phyloP scores from a whole-genome alignment of 2,888 invertebrate genomes.

The Plagiodera versicolora region DNA sequence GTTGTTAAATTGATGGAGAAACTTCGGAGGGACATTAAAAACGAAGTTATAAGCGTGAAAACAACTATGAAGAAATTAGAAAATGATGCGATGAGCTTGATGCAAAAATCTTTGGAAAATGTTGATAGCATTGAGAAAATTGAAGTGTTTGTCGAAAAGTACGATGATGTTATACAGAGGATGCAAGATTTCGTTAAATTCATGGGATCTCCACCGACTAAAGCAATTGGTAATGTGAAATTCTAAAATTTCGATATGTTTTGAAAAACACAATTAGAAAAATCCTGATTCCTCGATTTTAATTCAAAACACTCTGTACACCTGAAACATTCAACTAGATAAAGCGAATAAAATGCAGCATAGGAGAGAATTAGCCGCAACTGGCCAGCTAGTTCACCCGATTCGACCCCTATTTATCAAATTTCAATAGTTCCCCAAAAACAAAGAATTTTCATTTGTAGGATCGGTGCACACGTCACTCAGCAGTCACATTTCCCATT shows the following conservation, averaged over 20 bases:
- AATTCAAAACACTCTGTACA: too few species aligned
- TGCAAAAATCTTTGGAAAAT: slow-evolving; percentile 20
- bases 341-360: too few species aligned
- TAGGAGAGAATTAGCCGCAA: too few species aligned
- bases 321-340: too few species aligned
- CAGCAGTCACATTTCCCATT: neutral
- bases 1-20: slow-evolving; percentile 29
- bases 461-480: neutral
- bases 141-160: slow-evolving; percentile 23
- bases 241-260: too few species aligned
- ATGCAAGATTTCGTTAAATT: slow-evolving; percentile 16
- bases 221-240: neutral
- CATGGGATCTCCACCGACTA: slow-evolving; percentile 19
- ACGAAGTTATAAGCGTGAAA: slow-evolving; percentile 31
- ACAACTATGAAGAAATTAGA: slow-evolving; percentile 26
- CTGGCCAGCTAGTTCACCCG: too few species aligned
- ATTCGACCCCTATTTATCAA: too few species aligned
- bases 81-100: slow-evolving; percentile 21
- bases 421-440: too few species aligned
- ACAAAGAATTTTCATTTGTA: neutral
- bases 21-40: slow-evolving; percentile 31
- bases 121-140: slow-evolving; percentile 35
- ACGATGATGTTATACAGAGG: slow-evolving; percentile 22
- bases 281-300: too few species aligned
- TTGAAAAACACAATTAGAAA: too few species aligned